Evolutionary conservation across 2,113 vertebrate genomes (phyloP), one percentile per base, ranked within the genome.

Genomic region (Sciurus niger): DNA sequence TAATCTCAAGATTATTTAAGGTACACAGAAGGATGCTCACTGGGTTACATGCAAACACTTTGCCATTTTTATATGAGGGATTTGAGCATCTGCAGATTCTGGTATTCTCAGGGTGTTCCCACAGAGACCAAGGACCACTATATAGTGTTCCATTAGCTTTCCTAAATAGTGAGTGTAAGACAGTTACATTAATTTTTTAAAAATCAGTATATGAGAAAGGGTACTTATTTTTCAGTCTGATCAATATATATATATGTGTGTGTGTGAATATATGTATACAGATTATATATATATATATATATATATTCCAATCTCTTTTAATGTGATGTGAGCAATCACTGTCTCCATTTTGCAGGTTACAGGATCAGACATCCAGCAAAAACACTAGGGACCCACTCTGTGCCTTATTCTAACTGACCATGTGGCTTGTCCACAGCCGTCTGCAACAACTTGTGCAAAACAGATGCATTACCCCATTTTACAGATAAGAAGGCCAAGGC

Each of bases 401-500:
- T 2, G 20, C 24, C 65, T n/a, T 53, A 60, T 34, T 13, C 63
- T 63, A 6, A 43, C 5, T 4, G 13, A 43, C 70, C 55, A 34
- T 51, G 28, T 2, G 14, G 46, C 3, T 1, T 30, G 25, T 14
- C 22, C 4, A 0, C 17, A 72, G 12, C 22, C 2, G 7, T 46
- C 63, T 28, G 68, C n/a, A 82, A 9, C 37, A 74, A 12, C 17
- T 58, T 51, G 14, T 30, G 6, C n/a, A 48, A 79, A 55, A 60
- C 65, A 79, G 55, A 6, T 53, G 63, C 12, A 22, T 9, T 55
- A 8, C 48, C 89, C 94, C 79, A 63, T 83, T 89, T 84, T 65
- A 90, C 48, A 91, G 77, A 93, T 20, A 37, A 17, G 34, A 70
- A 84, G 28, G 8, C 74, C 92, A 48, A 88, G 94, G 72, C 34